phyloP scores from a whole-genome alignment of 92 coral and sea anemone genomes.

The Scolanthus callimorphus region DNA sequence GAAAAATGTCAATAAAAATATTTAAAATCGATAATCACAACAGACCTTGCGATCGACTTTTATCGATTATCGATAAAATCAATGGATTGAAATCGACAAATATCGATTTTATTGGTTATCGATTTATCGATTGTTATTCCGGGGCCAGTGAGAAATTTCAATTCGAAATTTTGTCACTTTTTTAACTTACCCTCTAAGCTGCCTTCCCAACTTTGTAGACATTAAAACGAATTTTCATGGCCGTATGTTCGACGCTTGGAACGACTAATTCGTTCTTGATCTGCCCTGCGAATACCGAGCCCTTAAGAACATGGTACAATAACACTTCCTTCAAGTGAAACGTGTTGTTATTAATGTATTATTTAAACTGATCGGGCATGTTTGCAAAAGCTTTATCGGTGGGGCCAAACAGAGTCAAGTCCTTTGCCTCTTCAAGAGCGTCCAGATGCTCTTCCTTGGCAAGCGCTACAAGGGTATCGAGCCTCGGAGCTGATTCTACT shows the following conservation, averaged over 20 bases:
- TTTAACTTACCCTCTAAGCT: too few relatives aligned
- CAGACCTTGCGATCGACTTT: too few relatives aligned
- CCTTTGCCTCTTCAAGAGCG: background rate
- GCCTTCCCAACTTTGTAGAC: too few relatives aligned
- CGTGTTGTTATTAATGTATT: slow-evolving; percentile 3
- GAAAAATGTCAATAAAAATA: too few relatives aligned
- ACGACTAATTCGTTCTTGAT: slow-evolving; percentile 26
- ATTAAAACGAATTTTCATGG: slow-evolving; percentile 23
- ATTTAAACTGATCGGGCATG: slow-evolving; percentile 3
- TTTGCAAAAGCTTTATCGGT: slow-evolving; percentile 15
- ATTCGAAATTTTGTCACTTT: too few relatives aligned
- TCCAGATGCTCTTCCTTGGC: slow-evolving; percentile 14
- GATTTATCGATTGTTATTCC: too few relatives aligned
- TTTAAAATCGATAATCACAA: too few relatives aligned
- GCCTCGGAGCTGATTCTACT: background rate
- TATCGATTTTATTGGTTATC: too few relatives aligned
- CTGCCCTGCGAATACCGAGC: slow-evolving; percentile 7
- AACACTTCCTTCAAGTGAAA: slow-evolving; percentile 8
- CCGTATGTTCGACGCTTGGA: slow-evolving; percentile 4
- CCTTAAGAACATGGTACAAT: slow-evolving; percentile 11
- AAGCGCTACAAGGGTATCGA: background rate
- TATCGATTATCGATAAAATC: too few relatives aligned
- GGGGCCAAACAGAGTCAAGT: slow-evolving; percentile 27
- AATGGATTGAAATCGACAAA: too few relatives aligned
- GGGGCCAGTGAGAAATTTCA: too few relatives aligned